Evolutionary conservation across 2,797 vertebrate species (phyloP).

Genomic region (Valencia hispanica): DNA sequence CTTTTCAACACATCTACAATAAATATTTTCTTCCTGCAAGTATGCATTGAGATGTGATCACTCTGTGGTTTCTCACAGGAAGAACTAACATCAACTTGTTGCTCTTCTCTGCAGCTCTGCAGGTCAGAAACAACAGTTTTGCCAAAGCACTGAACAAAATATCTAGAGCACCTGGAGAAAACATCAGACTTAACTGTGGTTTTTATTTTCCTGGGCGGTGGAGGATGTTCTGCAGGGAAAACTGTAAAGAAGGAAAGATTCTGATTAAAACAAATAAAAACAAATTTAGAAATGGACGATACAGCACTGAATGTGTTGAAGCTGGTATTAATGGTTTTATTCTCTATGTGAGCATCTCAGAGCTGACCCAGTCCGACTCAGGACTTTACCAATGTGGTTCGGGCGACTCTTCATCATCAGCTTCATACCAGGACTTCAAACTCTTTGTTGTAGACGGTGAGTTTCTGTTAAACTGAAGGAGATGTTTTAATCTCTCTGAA

Average conservation of each 20-base stretch:
- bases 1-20: not conserved
- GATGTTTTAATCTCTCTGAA: too few species aligned
- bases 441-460: constrained; percentile 30
- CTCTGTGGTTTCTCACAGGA: not conserved
- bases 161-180: not conserved
- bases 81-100: not conserved
- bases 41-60: not conserved
- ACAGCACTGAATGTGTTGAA: not conserved
- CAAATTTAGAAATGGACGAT: accelerated
- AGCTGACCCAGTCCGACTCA: constrained; percentile 22
- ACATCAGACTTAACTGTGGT: accelerated
- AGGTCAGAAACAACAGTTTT: not conserved
- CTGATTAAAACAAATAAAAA: accelerated
- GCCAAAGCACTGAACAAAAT: not conserved
- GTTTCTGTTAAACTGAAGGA: not conserved
- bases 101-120: constrained; percentile 6
- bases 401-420: accelerated
- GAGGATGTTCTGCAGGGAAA: constrained; percentile 15
- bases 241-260: accelerated
- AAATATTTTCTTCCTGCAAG: not conserved
- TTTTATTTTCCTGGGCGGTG: accelerated
- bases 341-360: constrained; percentile 26
- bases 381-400: constrained; percentile 20
- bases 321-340: accelerated
- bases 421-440: accelerated